phyloP scores from a whole-genome alignment of 2,888 invertebrate genomes.

The Micropterix aruncella region DNA sequence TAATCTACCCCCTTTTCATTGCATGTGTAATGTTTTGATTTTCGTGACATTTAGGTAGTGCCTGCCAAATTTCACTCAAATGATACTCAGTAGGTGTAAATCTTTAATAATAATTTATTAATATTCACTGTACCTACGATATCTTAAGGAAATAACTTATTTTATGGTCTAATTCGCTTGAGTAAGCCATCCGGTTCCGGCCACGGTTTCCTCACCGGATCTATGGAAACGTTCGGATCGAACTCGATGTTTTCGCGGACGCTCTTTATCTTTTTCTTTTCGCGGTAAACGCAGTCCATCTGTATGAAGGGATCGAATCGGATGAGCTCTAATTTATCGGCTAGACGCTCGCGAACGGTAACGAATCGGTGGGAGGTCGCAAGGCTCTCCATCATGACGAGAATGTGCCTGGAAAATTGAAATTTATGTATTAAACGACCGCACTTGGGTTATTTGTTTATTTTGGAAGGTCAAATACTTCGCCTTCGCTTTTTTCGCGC shows the following conservation, averaged over 20 bases:
- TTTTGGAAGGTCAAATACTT: too few relatives aligned
- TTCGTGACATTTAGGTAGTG: too few relatives aligned
- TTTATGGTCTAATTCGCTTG: constrained; percentile 2
- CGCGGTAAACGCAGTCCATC: too few relatives aligned
- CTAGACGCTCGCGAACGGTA: constrained; percentile 53
- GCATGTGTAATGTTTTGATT: too few relatives aligned
- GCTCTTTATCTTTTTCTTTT: too few relatives aligned
- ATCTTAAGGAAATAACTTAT: constrained; percentile 4
- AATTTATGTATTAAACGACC: too few relatives aligned
- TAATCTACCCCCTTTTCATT: too few relatives aligned
- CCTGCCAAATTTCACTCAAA: too few relatives aligned
- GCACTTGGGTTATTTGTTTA: too few relatives aligned
- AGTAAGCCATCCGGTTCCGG: constrained; percentile 3
- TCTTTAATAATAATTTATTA: too few relatives aligned
- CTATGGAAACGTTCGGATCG: constrained; percentile 2
- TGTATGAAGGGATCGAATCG: constrained; percentile 65
- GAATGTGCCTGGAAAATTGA: constrained; percentile 50
- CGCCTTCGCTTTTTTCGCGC: not conserved
- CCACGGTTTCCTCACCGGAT: constrained; percentile 2
- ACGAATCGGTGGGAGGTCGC: constrained; percentile 62
- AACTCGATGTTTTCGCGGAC: too few relatives aligned
- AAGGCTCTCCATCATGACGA: constrained; percentile 68
- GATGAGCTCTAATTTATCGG: constrained; percentile 63
- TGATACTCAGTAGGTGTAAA: too few relatives aligned
- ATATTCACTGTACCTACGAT: constrained; percentile 2